Evolutionary conservation across 1,140 invertebrate species (phyloP), one percentile per base, ranked within the genome.

Genomic region (Cotesia chilonis): DNA sequence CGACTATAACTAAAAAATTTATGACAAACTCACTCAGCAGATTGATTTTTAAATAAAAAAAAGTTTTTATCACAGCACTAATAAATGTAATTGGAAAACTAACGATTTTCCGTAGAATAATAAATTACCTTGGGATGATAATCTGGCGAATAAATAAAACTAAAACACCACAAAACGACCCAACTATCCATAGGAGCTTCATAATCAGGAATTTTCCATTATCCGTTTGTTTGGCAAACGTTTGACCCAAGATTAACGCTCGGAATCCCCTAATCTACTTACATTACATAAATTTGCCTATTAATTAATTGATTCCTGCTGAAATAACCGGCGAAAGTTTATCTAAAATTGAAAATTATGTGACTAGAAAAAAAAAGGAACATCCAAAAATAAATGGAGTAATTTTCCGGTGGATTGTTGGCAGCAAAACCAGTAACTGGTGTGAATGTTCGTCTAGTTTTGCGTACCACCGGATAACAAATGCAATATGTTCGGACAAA

Each of bases 401-500:
- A 67, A 17, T 55, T 67, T 67, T 52, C 35, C n/a, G 73, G 76
- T 75, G 78, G 80, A 76, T 28, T 74, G 60, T 63, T 36, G 36
- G 14, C 37, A 10, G 60, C 9, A 63, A 63, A 63, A 37, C 20
- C 9, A 63, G n/a, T n/a, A 63, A 47, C 63, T 51, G 14, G 63
- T 65, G 63, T 41, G 37, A 71, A 71, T 71, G 61, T 71, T 54
- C 47, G 60, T 81, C 71, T 73, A 81, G 67, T 66, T 67, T 71
- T 71, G 68, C 41, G 10, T 47, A 47, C 67, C 77, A 75, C 68
- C 67, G 41, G 35, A 75, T 79, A 80, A 80, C 80, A 78, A 84
- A 82, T 79, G 79, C 79, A 82, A 84, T 83, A 84, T 82, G 77
- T 80, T 77, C 78, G 60, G 55, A 73, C 17, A 55, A 57, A 20